phyloP scores from a whole-genome alignment of 2,888 invertebrate genomes.

The Nasonovia ribisnigri region DNA sequence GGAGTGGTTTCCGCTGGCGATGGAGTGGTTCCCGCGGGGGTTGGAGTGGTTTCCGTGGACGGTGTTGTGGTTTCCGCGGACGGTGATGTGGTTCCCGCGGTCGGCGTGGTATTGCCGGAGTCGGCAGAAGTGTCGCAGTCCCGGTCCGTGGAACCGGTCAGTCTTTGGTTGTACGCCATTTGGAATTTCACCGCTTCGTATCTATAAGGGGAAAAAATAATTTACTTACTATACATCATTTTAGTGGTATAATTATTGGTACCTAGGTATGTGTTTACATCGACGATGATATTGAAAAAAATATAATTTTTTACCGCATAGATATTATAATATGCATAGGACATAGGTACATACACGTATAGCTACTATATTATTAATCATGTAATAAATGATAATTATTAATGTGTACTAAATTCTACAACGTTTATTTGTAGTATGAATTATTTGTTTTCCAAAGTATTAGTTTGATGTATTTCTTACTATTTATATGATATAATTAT shows the following conservation, averaged over 20 bases:
- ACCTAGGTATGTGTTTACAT: not conserved
- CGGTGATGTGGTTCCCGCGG: not conserved
- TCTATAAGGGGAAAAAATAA: not conserved
- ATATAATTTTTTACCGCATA: not conserved
- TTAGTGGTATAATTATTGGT: not conserved
- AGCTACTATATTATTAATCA: too few species aligned
- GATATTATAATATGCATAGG: not conserved
- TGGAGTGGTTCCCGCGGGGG: not conserved
- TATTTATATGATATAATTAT: too few species aligned
- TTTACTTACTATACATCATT: not conserved
- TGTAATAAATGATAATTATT: too few species aligned
- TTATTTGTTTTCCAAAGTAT: not conserved
- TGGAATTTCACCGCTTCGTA: conserved; percentile 45
- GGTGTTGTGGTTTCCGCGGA: not conserved
- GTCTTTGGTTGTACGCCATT: conserved; percentile 29
- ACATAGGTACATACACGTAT: not conserved
- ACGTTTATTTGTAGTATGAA: not conserved
- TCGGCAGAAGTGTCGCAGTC: conserved; percentile 32
- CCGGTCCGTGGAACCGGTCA: conserved; percentile 36
- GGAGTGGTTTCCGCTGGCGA: not conserved
- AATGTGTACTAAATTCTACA: not conserved
- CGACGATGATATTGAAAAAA: not conserved
- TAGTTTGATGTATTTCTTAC: not conserved
- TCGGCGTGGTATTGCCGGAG: not conserved
- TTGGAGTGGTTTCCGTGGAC: not conserved